Evolutionary conservation across 2,888 invertebrate species (phyloP).

Genomic region (Bimastos eiseni): DNA sequence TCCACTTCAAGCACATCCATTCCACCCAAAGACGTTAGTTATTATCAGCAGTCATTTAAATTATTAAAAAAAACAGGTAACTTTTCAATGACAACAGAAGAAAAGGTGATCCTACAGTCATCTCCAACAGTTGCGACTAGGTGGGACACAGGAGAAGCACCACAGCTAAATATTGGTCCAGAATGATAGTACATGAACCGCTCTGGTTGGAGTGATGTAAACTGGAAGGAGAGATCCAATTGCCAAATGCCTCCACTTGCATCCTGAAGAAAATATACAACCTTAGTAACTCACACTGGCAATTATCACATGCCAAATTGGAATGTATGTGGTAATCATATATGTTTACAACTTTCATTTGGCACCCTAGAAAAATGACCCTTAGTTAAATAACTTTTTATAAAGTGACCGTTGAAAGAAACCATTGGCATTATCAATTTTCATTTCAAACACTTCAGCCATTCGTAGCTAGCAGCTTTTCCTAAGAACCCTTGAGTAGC

Average conservation of each 20-base stretch:
- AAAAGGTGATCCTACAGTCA: conserved; percentile 67
- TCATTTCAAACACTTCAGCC: background rate
- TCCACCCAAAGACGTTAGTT: background rate
- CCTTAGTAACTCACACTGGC: background rate
- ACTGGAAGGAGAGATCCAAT: conserved; percentile 70
- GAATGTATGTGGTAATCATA: background rate
- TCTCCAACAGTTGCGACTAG: conserved; percentile 75
- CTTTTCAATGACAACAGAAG: background rate
- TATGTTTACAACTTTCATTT: background rate
- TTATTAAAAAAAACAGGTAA: background rate
- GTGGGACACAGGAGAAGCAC: conserved; percentile 72
- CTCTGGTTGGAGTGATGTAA: conserved; percentile 64
- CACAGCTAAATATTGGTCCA: conserved; percentile 74
- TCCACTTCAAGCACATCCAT: background rate
- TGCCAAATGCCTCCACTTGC: conserved; percentile 82
- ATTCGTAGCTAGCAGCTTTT: too few species aligned
- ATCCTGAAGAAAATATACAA: conserved; percentile 68
- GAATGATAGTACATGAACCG: conserved; percentile 74
- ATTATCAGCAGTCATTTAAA: background rate
- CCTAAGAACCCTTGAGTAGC: background rate
- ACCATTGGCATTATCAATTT: background rate
- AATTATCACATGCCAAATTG: background rate
- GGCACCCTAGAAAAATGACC: background rate
- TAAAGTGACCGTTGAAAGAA: background rate
- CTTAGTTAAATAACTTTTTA: background rate